Evolutionary conservation across 2,888 invertebrate genomes (phyloP).

Genomic region (Magallana nippona): DNA sequence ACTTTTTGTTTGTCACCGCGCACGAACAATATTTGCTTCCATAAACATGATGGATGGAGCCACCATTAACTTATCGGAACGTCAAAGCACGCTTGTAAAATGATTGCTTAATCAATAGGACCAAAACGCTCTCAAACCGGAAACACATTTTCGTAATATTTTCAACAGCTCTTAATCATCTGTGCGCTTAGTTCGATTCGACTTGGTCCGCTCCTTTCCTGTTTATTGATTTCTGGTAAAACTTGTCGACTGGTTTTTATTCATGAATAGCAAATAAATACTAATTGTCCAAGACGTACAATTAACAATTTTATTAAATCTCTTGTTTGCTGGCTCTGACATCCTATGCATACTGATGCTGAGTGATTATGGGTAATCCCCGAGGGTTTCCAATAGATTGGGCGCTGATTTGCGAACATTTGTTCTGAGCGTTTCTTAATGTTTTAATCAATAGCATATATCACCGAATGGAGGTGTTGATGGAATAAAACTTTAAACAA

Average conservation of each 20-base stretch:
- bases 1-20: slow-evolving; percentile 12
- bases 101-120: slow-evolving; percentile 12
- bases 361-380: not conserved
- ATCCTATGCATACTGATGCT: slow-evolving; percentile 31
- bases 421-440: not conserved
- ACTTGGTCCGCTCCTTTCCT: not conserved
- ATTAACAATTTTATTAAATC: slow-evolving; percentile 17
- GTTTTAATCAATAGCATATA: slow-evolving; percentile 10
- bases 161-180: slow-evolving; percentile 27
- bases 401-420: not conserved
- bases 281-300: slow-evolving; percentile 6
- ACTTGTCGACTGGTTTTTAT: slow-evolving; percentile 15
- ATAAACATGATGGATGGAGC: slow-evolving; percentile 24
- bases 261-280: slow-evolving; percentile 26
- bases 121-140: slow-evolving; percentile 14
- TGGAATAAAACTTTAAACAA: no score
- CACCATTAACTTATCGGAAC: slow-evolving; percentile 19
- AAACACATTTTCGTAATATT: slow-evolving; percentile 30
- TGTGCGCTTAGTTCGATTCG: not conserved
- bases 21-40: slow-evolving; percentile 31
- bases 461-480: not conserved
- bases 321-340: slow-evolving; percentile 8
- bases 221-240: slow-evolving; percentile 20
- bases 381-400: not conserved
- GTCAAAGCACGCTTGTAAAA: slow-evolving; percentile 29